phyloP scores from a whole-genome alignment of 2,888 invertebrate genomes.

The Dexiosoma caninum region DNA sequence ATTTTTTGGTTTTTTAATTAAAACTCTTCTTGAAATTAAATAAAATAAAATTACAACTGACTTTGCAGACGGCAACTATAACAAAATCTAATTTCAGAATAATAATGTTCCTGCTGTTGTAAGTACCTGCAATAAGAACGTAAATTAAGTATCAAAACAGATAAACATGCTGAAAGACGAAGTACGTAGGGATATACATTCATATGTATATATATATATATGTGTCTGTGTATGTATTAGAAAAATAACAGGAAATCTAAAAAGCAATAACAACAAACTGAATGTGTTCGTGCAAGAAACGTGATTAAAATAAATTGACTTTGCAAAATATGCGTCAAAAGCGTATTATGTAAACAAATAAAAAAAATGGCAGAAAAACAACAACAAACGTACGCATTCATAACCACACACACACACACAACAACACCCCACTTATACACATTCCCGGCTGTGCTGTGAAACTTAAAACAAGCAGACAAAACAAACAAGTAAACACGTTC shows the following conservation, averaged over 20 bases:
- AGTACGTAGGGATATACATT: too few species aligned
- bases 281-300: constrained; percentile 31
- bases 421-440: neutral
- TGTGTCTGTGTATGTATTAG: too few species aligned
- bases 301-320: constrained; percentile 55
- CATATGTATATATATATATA: too few species aligned
- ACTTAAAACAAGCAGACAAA: neutral
- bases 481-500: neutral
- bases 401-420: neutral
- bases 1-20: too few species aligned
- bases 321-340: constrained; percentile 51
- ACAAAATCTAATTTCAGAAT: neutral
- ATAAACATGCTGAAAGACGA: neutral
- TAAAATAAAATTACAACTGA: neutral
- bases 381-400: neutral
- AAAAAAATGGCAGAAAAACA: neutral
- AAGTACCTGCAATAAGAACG: neutral
- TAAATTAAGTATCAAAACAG: neutral
- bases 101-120: neutral
- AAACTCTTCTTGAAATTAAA: neutral
- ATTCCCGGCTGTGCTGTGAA: too few species aligned
- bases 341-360: constrained; percentile 7
- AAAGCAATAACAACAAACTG: neutral
- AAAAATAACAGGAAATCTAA: neutral
- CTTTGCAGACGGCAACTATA: neutral